phyloP scores from a whole-genome alignment of 2,797 vertebrate species.

The Parauchenoglanis punctatus region DNA sequence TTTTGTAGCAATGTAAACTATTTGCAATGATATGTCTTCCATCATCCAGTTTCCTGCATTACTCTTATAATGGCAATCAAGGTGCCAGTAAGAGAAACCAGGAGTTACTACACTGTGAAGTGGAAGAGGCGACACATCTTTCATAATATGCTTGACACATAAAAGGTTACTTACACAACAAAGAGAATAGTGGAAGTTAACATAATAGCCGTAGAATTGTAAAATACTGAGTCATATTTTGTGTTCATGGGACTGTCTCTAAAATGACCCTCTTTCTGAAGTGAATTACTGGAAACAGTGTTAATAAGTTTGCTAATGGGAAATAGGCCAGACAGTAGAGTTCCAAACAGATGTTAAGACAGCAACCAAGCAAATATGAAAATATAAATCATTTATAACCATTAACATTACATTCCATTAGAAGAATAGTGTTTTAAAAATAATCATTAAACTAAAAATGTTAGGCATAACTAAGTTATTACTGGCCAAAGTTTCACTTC shows the following conservation, averaged over 20 bases:
- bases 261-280: neutral
- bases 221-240: neutral
- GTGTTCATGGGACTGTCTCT: neutral
- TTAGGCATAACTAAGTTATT: neutral
- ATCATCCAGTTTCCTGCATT: neutral
- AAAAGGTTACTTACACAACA: neutral
- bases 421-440: neutral
- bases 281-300: neutral
- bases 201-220: neutral
- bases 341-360: neutral
- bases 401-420: neutral
- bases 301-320: neutral
- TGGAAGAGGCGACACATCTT: neutral
- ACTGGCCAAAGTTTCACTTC: neutral
- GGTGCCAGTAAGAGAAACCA: neutral
- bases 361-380: neutral
- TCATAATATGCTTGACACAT: neutral
- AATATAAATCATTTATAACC: neutral
- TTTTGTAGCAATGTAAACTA: neutral
- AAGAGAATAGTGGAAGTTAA: neutral
- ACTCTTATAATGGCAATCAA: neutral
- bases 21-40: neutral
- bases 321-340: neutral
- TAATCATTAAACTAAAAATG: neutral
- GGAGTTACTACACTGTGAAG: neutral